Conservation (phyloP, 2,888 invertebrate genomes). For the Cosmorhoe ocellata region DNA sequence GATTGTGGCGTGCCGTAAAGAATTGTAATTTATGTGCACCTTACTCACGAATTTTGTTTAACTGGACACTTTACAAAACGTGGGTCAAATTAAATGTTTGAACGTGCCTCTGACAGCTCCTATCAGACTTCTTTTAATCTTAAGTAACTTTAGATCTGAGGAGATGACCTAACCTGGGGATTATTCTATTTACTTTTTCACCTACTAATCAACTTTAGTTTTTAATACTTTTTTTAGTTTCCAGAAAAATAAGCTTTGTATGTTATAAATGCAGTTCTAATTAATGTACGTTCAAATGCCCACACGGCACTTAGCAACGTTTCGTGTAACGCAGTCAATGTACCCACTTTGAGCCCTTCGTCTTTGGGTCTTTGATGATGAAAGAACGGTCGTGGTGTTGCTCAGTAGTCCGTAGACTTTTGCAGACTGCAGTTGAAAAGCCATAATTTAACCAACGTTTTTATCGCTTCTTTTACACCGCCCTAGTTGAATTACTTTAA, state of each 20-base stretch:
- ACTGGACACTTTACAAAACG: too few species aligned
- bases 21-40: too few species aligned
- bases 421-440: conserved; percentile 22
- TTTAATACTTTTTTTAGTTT: too few species aligned
- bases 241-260: background rate
- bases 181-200: too few species aligned
- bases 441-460: background rate
- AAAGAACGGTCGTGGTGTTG: conserved; percentile 20
- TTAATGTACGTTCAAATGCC: conserved; percentile 1
- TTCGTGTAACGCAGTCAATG: conserved; percentile 23
- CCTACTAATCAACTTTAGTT: too few species aligned
- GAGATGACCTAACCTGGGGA: too few species aligned
- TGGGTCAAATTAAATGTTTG: too few species aligned
- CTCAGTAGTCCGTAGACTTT: conserved; percentile 26
- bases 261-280: too few species aligned
- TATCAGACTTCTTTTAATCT: too few species aligned
- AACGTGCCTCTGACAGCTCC: too few species aligned
- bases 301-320: conserved; percentile 17
- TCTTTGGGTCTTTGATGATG: conserved; percentile 31
- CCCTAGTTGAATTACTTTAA: conserved; percentile 3
- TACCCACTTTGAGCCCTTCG: conserved; percentile 26
- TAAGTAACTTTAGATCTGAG: too few species aligned
- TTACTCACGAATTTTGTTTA: too few species aligned
- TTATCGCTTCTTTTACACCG: conserved; percentile 5
- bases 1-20: conserved; percentile 1